Base-by-base conservation (phyloP, 1,140 invertebrate genomes). In the Drosophila parabipectinata region DNA sequence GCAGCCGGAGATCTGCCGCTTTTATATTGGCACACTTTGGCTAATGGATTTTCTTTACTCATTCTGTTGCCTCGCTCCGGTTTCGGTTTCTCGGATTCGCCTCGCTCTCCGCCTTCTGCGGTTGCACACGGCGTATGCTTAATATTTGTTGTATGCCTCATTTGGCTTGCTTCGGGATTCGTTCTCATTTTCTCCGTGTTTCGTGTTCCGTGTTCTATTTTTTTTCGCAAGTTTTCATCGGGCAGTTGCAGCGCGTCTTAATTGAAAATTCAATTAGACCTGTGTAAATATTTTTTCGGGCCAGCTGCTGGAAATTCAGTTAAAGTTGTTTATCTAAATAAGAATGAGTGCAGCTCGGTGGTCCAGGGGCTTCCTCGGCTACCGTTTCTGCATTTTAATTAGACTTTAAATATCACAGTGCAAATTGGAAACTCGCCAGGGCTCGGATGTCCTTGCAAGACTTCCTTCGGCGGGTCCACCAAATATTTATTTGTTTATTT, bases 221-320 rank as follows among this genome's bases (percentile, higher is more conserved):
- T 47, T 37, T 41, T 39, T n/a, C n/a, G 15, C 15, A 34, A 52
- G 48, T 14, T 53, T 56, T 55, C 44, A 54, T 39, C 32, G 69
- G 78, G 63, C 72, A 61, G 72, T 80, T 80, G 69, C 55, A 69
- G 45, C 67, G 82, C 78, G 83, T 82, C 79, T 83, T 88, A 88
- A 88, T 87, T 88, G 83, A 88, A 88, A 88, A 88, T 88, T 88
- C 83, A 88, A 88, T 88, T 88, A 88, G 82, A 88, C 79, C 83
- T 88, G 83, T 73, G 79, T 87, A 88, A 88, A 88, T 88, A 88
- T 88, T 88, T 83, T 88, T 79, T 88, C 48, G 72, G 64, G 74
- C 64, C 74, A 62, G 68, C 57, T 75, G 80, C 64, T 69, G 67
- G 73, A 84, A 84, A 87, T 87, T 85, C 78, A 87, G 82, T 85